phyloP scores from a whole-genome alignment of 2,888 invertebrate species.

The Masnerella sp. region DNA sequence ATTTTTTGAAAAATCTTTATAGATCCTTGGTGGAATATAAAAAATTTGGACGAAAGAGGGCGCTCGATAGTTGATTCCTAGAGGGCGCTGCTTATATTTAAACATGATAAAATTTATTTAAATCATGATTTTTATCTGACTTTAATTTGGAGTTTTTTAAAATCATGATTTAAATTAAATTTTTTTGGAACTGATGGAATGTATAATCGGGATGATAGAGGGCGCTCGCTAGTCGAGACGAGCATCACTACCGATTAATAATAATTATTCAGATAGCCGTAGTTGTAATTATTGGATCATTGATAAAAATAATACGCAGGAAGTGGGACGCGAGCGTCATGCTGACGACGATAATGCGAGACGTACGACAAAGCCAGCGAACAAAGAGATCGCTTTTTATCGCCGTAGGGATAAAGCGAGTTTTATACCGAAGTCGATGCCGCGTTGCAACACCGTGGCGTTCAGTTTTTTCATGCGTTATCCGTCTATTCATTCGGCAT shows the following conservation, averaged over 20 bases:
- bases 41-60: no score
- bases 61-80: no score
- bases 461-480: constrained; percentile 17
- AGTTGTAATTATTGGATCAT: constrained; percentile 46
- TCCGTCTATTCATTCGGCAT: constrained; percentile 6
- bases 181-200: no score
- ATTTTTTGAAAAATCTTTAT: no score
- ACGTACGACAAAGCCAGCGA: constrained; percentile 41
- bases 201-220: no score
- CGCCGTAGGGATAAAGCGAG: constrained; percentile 38
- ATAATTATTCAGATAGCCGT: constrained; percentile 46
- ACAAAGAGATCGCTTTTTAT: constrained; percentile 49
- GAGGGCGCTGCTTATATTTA: no score
- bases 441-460: constrained; percentile 34
- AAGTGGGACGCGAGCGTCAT: constrained; percentile 13
- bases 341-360: constrained; percentile 26
- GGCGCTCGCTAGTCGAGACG: constrained; percentile 29
- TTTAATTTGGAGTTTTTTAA: no score
- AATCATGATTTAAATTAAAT: no score
- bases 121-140: no score
- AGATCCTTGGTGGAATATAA: no score
- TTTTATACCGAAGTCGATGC: constrained; percentile 58
- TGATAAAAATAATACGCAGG: constrained; percentile 35
- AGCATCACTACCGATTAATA: constrained; percentile 36
- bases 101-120: no score